Conservation (phyloP, 2,797 vertebrate species). For the Pangasius krempfi region DNA sequence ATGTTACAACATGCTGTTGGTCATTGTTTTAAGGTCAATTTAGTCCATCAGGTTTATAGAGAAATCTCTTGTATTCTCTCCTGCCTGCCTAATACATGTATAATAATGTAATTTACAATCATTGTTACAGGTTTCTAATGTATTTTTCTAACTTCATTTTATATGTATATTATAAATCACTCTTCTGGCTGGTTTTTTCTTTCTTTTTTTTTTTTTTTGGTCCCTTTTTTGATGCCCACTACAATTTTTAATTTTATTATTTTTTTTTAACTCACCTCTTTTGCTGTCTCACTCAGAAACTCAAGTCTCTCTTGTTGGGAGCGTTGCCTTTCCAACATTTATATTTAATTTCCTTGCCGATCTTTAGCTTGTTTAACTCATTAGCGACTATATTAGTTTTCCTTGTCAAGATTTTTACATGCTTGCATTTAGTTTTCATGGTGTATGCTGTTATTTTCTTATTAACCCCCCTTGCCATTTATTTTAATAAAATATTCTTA, state of each 20-base stretch:
- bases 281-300: slow-evolving; percentile 24
- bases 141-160: slow-evolving; percentile 91
- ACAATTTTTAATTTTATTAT: slow-evolving; percentile 53
- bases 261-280: slow-evolving; percentile 43
- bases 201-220: slow-evolving; percentile 56
- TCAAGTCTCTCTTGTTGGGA: slow-evolving; percentile 72
- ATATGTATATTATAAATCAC: slow-evolving; percentile 83
- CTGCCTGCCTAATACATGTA: slow-evolving; percentile 85
- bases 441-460: slow-evolving; percentile 88
- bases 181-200: slow-evolving; percentile 73
- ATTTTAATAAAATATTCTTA: slow-evolving; percentile 92
- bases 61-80: slow-evolving; percentile 77
- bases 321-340: slow-evolving; percentile 77
- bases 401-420: slow-evolving; percentile 86
- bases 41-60: slow-evolving; percentile 79
- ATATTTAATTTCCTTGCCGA: slow-evolving; percentile 71
- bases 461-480: slow-evolving; percentile 86
- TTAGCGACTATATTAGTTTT: slow-evolving; percentile 81
- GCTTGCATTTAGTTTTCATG: slow-evolving; percentile 88
- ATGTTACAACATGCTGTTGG: slow-evolving; percentile 77
- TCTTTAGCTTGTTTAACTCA: slow-evolving; percentile 87
- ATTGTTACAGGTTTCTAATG: slow-evolving; percentile 91
- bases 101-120: slow-evolving; percentile 89
- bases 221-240: slow-evolving; percentile 69
- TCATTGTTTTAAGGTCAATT: slow-evolving; percentile 77